Base-by-base conservation (phyloP, 2,888 invertebrate species). In the Seira musarum region DNA sequence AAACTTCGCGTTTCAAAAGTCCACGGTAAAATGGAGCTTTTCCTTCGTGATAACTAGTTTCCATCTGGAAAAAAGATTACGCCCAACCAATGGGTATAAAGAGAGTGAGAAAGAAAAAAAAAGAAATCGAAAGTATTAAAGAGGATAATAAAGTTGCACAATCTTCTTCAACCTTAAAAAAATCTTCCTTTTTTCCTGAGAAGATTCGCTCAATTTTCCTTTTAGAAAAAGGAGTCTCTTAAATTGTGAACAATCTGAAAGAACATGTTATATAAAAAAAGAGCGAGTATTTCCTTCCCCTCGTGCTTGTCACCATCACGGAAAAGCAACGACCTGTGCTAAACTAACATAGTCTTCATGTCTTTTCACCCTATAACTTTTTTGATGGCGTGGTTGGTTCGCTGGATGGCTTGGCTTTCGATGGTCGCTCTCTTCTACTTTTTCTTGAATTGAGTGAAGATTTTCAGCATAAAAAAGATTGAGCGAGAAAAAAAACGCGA, bases 61-160 rank as follows among this genome's bases (percentile, higher is more conserved):
- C 40, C 40, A 40, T 40, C 40, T 13, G 46, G 72, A 72, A 71
- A 78, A 65, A 46, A 40, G n/a, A 60, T 57, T 63, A 35, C 19
- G 71, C n/a, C n/a, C n/a, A n/a, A n/a, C n/a, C n/a, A n/a, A n/a
- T n/a, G n/a, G n/a, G n/a, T n/a, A n/a, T n/a, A n/a, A n/a, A n/a
- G n/a, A 40, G 21, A 57, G 30, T 13, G 13, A 21, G 30, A 49
- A 49, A 57, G 71, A 73, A 79, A 40, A 68, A 70, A 77, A 70
- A 64, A 65, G 67, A 66, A 40, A 78, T 71, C 66, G 73, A 68
- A 17, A 69, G 80, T 68, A 73, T 80, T 69, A 74, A 74, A 74
- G 74, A 79, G 73, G 80, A 80, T 80, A 72, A 80, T 80, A 74
- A 80, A 40, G 40, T 40, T 8, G 40, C 40, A 6, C 13, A 40